Conservation (phyloP, 2,888 invertebrate species). For the Chorisops tibialis region DNA sequence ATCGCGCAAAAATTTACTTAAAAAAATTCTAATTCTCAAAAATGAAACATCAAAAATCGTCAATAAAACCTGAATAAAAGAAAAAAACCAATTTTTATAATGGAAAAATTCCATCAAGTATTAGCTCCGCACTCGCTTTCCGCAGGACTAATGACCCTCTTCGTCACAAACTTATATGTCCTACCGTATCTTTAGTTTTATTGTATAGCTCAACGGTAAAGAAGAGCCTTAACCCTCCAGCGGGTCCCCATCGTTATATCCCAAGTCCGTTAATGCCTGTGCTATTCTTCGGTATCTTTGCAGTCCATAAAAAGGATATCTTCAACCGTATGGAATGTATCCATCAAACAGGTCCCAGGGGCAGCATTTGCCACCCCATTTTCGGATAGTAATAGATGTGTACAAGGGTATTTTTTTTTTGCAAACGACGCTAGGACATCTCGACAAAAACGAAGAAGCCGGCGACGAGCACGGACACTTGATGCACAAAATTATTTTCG, state of each 20-base stretch:
- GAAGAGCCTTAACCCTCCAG: not conserved
- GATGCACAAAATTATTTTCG: slow-evolving; percentile 23
- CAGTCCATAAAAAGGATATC: slow-evolving; percentile 32
- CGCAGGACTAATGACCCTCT: slow-evolving; percentile 7
- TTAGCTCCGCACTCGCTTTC: not conserved
- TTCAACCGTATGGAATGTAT: slow-evolving; percentile 40
- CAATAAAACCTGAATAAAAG: no score
- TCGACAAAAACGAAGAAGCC: slow-evolving; percentile 3
- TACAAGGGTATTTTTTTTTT: slow-evolving; percentile 36
- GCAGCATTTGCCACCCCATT: slow-evolving; percentile 52
- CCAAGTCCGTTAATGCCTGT: slow-evolving; percentile 1
- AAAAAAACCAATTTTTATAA: slow-evolving; percentile 20
- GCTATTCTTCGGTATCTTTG: slow-evolving; percentile 8
- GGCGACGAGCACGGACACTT: slow-evolving; percentile 30
- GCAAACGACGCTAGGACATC: slow-evolving; percentile 43
- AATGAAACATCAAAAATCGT: no score
- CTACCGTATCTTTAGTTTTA: slow-evolving; percentile 18
- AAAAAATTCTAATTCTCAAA: no score
- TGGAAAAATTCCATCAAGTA: not conserved
- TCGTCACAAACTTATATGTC: not conserved
- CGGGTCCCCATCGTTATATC: not conserved
- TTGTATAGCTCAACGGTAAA: not conserved
- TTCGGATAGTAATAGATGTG: slow-evolving; percentile 39
- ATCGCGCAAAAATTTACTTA: no score
- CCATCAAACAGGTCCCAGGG: slow-evolving; percentile 50